These are phyloP conservation scores for Cheilosia vernalis DNA, from an alignment of 2,888 invertebrate genomes.

Conservation along the genomic window DNA sequence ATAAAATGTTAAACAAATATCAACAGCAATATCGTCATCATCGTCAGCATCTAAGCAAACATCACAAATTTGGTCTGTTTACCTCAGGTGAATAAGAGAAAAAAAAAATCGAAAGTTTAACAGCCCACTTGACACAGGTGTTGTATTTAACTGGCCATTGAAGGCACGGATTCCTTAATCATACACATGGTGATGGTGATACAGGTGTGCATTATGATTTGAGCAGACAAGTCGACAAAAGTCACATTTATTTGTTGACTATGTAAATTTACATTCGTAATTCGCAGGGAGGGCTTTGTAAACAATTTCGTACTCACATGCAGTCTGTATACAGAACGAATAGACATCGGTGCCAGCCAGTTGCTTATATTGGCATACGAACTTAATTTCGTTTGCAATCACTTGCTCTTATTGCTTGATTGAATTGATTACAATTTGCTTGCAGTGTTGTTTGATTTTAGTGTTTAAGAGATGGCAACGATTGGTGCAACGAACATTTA, in stretches of 20 bases:
- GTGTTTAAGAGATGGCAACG: background rate
- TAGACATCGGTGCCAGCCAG: background rate
- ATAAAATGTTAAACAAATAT: background rate
- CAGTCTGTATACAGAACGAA: background rate
- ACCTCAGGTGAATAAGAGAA: constrained; percentile 4
- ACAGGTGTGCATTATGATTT: background rate
- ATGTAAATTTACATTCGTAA: constrained; percentile 7
- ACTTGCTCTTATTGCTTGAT: background rate
- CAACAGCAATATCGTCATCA: background rate
- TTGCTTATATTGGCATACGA: background rate
- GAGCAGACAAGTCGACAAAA: background rate
- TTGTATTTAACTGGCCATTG: background rate
- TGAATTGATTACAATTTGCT: background rate
- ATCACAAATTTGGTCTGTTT: constrained; percentile 10
- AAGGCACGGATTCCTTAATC: background rate
- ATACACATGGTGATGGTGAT: background rate
- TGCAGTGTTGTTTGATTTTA: background rate
- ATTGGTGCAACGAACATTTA: background rate
- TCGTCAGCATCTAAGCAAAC: constrained; percentile 3
- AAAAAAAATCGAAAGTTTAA: constrained; percentile 14
- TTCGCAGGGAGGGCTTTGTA: constrained; percentile 8
- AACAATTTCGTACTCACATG: background rate
- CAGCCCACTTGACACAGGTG: constrained; percentile 7
- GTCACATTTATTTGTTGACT: constrained; percentile 10
- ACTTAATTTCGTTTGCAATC: background rate